Percentiles rank a stretch among this genome's conserved stretches.
Evolutionary conservation across 1,140 invertebrate species (phyloP).

Genomic region (Zaprionus inermis): DNA sequence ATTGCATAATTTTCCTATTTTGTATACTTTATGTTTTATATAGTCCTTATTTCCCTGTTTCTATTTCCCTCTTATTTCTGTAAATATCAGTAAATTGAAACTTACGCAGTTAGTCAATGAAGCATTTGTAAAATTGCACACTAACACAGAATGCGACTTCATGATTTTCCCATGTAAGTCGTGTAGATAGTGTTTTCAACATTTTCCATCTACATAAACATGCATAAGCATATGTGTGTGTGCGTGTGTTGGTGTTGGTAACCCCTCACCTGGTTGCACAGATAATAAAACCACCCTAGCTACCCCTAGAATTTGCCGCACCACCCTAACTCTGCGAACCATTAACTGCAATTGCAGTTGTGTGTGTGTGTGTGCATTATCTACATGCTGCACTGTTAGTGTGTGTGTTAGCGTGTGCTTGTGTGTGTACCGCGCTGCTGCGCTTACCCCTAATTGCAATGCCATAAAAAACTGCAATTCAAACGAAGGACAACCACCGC

Average conservation of each 20-base stretch:
- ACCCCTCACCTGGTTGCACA: conserved; percentile 55
- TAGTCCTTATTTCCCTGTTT: neutral
- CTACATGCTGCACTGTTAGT: conserved; percentile 10
- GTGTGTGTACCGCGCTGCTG: conserved; percentile 31
- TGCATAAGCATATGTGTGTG: neutral
- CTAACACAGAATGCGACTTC: neutral
- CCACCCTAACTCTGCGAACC: conserved; percentile 47
- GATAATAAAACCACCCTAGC: conserved; percentile 71
- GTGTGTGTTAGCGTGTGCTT: conserved; percentile 33
- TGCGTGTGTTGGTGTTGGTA: conserved; percentile 22
- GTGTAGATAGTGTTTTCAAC: conserved; percentile 1
- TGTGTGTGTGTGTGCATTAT: conserved; percentile 35
- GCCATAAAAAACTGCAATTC: conserved; percentile 83
- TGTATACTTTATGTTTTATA: too few species aligned
- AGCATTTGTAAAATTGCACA: neutral
- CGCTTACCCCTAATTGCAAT: conserved; percentile 81
- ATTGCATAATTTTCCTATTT: too few species aligned
- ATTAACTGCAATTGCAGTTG: conserved; percentile 40
- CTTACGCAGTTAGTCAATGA: neutral
- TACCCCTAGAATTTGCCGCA: conserved; percentile 16
- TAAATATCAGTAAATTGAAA: neutral
- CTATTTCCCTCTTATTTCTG: neutral
- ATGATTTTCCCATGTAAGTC: conserved; percentile 27
- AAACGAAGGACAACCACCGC: conserved; percentile 75
- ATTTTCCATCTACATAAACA: neutral